These are phyloP conservation scores for Andrena chrysosceles DNA, from an alignment of 2,888 invertebrate genomes.

Conservation along the genomic window DNA sequence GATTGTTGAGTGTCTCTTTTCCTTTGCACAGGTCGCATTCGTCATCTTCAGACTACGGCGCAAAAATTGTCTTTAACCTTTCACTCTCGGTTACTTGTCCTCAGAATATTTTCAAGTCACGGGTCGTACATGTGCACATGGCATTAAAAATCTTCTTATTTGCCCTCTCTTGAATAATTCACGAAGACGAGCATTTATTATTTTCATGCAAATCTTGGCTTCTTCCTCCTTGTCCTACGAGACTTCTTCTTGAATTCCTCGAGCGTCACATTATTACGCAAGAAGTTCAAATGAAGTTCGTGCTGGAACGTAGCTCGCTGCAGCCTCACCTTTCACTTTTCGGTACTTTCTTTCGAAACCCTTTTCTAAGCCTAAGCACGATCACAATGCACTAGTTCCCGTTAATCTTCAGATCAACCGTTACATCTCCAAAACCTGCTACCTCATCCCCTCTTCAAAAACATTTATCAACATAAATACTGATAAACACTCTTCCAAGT, in stretches of 20 bases:
- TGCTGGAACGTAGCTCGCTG: constrained; percentile 15
- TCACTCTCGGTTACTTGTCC: not conserved
- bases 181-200: constrained; percentile 24
- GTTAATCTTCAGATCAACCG: too few relatives aligned
- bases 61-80: not conserved
- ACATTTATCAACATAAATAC: too few relatives aligned
- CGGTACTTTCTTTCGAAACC: constrained; percentile 10
- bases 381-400: not conserved
- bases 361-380: not conserved
- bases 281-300: constrained; percentile 32
- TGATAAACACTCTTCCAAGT: too few relatives aligned
- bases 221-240: not conserved
- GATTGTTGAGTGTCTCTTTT: not conserved
- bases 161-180: constrained; percentile 5
- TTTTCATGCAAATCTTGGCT: constrained; percentile 24
- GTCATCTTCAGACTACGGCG: not conserved
- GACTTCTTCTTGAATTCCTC: constrained; percentile 1
- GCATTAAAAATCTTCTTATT: not conserved
- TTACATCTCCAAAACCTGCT: too few relatives aligned
- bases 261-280: constrained; percentile 22
- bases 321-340: constrained; percentile 33
- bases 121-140: constrained; percentile 9
- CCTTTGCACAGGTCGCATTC: not conserved
- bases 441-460: too few relatives aligned
- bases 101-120: constrained; percentile 11